Evolutionary conservation across 2,888 invertebrate species (phyloP).

Genomic region (Cataglyphis livida): DNA sequence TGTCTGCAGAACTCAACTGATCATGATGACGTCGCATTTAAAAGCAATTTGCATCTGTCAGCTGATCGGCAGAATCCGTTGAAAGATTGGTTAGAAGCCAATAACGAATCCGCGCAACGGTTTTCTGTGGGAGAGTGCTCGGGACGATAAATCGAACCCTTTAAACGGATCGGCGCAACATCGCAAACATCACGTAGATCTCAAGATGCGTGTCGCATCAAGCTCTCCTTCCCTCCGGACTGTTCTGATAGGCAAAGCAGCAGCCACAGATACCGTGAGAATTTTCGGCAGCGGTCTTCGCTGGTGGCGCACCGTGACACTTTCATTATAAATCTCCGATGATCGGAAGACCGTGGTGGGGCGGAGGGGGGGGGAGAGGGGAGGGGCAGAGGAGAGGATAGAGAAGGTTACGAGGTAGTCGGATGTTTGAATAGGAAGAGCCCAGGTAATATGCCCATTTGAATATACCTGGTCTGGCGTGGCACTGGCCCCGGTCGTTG

Average conservation of each 20-base stretch:
- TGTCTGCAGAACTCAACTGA: background rate
- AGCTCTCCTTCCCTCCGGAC: background rate
- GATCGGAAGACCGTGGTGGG: conserved; percentile 73
- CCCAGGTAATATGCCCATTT: conserved; percentile 84
- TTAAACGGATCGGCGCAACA: conserved; percentile 59
- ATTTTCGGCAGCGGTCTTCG: conserved; percentile 81
- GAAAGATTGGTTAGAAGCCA: conserved; percentile 36
- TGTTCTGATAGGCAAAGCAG: conserved; percentile 81
- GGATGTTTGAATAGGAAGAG: conserved; percentile 85
- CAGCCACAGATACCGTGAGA: conserved; percentile 72
- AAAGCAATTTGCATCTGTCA: conserved; percentile 27
- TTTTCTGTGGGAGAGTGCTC: conserved; percentile 64
- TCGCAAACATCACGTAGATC: conserved; percentile 47
- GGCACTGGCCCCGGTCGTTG: conserved; percentile 77
- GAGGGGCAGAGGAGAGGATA: conserved; percentile 41
- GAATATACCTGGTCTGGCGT: conserved; percentile 80
- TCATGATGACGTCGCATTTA: conserved; percentile 31
- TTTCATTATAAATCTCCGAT: conserved; percentile 85
- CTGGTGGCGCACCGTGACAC: conserved; percentile 79
- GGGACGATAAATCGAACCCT: conserved; percentile 65
- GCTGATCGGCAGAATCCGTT: conserved; percentile 64
- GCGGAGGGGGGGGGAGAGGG: conserved; percentile 2
- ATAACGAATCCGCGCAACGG: conserved; percentile 60
- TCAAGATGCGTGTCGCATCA: conserved; percentile 41
- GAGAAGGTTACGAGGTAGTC: conserved; percentile 66